These are phyloP conservation scores for Gymnoscopelus braueri DNA, from an alignment of 2,797 vertebrate genomes.

Conservation along the genomic window DNA sequence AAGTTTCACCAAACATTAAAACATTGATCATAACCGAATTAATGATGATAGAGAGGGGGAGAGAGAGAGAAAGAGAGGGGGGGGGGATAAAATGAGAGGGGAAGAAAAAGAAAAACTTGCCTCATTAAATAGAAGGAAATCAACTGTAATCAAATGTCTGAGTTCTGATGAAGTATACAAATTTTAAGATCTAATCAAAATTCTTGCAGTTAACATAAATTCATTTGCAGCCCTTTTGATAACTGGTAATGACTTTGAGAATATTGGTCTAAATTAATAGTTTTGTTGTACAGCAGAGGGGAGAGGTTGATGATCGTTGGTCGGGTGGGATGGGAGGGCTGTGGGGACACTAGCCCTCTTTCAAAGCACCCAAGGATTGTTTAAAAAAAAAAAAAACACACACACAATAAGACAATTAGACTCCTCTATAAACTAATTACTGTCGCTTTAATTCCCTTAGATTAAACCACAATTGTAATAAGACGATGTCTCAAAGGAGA, in stretches of 20 bases:
- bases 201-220: conserved; percentile 78
- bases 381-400: conserved; percentile 41
- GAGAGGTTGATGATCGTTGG: conserved; percentile 51
- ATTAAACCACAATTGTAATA: conserved; percentile 81
- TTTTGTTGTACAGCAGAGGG: conserved; percentile 68
- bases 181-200: conserved; percentile 82
- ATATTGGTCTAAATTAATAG: conserved; percentile 82
- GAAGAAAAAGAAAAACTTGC: conserved; percentile 62
- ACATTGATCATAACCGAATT: conserved; percentile 84
- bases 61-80: conserved; percentile 44
- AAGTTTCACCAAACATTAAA: conserved; percentile 79
- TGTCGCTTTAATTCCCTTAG: conserved; percentile 78
- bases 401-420: conserved; percentile 81
- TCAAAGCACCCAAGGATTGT: conserved; percentile 79
- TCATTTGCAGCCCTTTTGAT: conserved; percentile 82
- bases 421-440: conserved; percentile 81
- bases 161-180: conserved; percentile 77
- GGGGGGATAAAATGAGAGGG: conserved; percentile 18
- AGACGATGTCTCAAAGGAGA: conserved; percentile 71
- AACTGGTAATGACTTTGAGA: conserved; percentile 80
- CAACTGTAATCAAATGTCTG: conserved; percentile 78
- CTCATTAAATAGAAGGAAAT: conserved; percentile 80
- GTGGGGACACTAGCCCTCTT: conserved; percentile 70
- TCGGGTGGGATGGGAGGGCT: conserved; percentile 13
- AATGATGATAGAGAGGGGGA: conserved; percentile 51